Percentiles rank a stretch among this genome's conserved stretches.
Evolutionary conservation across 35 echinoderm and acorn worm genomes (phyloP).

Genomic region (Apostichopus japonicus): DNA sequence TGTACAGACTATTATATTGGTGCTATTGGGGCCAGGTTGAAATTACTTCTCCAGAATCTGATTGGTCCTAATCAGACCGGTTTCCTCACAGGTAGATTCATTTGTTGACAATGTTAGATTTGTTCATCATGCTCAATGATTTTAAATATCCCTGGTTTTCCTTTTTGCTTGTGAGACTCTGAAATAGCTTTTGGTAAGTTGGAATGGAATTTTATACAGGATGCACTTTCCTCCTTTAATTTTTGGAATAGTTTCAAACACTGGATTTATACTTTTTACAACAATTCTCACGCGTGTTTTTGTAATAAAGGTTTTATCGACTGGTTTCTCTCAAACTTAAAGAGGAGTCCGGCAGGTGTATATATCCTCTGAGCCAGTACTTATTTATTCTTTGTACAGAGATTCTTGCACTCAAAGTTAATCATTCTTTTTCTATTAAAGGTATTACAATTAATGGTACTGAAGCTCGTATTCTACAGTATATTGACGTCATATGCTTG

Average conservation of each 20-base stretch:
- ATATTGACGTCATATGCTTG: not conserved
- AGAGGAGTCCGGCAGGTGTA: constrained; percentile 13
- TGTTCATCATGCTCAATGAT: not conserved
- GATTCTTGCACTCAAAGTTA: not conserved
- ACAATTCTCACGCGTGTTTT: constrained; percentile 12
- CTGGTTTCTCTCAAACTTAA: constrained; percentile 15
- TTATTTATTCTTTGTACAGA: too few relatives aligned
- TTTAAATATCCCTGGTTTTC: not conserved
- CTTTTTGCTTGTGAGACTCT: too few relatives aligned
- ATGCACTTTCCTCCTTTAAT: not conserved
- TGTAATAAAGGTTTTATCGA: constrained; percentile 15
- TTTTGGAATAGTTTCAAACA: constrained; percentile 26
- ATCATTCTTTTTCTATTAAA: not conserved
- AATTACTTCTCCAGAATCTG: not conserved
- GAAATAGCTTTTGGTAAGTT: too few relatives aligned
- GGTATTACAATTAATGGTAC: not conserved
- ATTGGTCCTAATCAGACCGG: constrained; percentile 12
- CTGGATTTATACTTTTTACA: constrained; percentile 47
- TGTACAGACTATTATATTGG: constrained; percentile 23
- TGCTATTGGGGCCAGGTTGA: not conserved
- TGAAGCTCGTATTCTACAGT: not conserved
- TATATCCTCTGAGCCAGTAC: not conserved
- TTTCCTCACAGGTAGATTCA: constrained; percentile 22
- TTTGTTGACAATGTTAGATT: constrained; percentile 35
- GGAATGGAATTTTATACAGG: too few relatives aligned